Evolutionary conservation across 37 sponge, comb jelly and placozoan genomes (phyloP), one percentile per base, ranked within the genome.

Genomic region (Hexactinellida sp.): DNA sequence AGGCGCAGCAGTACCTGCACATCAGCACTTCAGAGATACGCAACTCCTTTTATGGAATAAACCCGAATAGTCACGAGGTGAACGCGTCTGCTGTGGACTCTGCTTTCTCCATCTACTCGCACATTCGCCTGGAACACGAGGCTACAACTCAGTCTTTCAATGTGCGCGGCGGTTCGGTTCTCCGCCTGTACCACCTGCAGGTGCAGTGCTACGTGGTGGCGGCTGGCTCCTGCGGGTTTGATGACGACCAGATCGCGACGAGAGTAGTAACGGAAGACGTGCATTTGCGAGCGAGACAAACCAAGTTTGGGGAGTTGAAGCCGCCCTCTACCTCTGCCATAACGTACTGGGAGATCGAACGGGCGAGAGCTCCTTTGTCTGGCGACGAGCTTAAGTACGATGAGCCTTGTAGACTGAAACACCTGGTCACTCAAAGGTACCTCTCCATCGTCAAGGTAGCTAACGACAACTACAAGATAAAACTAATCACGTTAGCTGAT

Each of bases 301-400:
- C 37, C 37, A 54, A 86, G 0, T 71, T 54, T 36, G 88, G 88
- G 0, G 38, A 38, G 0, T 82, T 84, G 24, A 84, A 63, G 41
- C 38, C 37, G 0, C 93, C 93, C 10, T 89, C 93, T 7, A 86
- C 91, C 0, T 90, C 90, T 82, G 91, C 91, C 76, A 93, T 92
- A 36, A 93, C 93, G 10, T 93, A 91, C 82, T 93, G 93, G 93
- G 86, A 86, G 36, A 89, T 93, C 38, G 93, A 93, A 82, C 84
- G 87, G 38, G 87, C 87, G 55, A 71, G 38, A 37, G 87, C 88
- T 34, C 85, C 92, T 35, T 52, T 41, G 0, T 88, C 84, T 84
- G 92, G 92, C 82, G 88, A 91, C 19, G 85, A 83, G 1, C 37
- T 92, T 1, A 39, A 24, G 36, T 94, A 92, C 92, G 90, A 85